Evolutionary conservation across 2,797 vertebrate species (phyloP).

Genomic region (Myioborus melanocephalus): DNA sequence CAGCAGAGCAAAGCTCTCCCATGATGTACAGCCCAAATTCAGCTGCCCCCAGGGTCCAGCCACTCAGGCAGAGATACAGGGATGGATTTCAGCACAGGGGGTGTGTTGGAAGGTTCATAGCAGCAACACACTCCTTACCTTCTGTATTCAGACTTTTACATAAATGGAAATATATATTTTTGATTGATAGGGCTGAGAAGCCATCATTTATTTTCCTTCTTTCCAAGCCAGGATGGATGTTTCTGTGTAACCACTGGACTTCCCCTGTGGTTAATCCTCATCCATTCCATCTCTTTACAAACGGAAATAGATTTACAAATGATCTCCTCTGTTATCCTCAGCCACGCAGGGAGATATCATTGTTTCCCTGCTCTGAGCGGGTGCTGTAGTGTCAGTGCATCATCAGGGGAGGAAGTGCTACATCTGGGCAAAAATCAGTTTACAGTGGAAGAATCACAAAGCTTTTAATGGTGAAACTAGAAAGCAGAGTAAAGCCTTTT

Average conservation of each 20-base stretch:
- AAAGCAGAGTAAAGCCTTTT: neutral
- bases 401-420: neutral
- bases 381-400: neutral
- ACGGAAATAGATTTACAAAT: neutral
- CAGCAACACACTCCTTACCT: neutral
- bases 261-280: neutral
- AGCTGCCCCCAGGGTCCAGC: neutral
- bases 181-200: neutral
- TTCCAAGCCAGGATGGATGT: neutral
- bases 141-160: neutral
- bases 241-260: neutral
- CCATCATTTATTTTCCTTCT: neutral
- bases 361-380: neutral
- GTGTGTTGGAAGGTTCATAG: neutral
- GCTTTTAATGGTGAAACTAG: neutral
- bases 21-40: fast-evolving
- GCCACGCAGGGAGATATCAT: neutral
- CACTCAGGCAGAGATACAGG: neutral
- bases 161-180: neutral
- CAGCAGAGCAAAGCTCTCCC: neutral
- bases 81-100: neutral
- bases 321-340: neutral
- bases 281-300: neutral
- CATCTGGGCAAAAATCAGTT: neutral
- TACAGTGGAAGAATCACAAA: neutral